A percentile compares a stretch with the other conserved stretches of the same genome.
Evolutionary conservation across 2,888 invertebrate species (phyloP).

Genomic region (Napeogenes sylphis): DNA sequence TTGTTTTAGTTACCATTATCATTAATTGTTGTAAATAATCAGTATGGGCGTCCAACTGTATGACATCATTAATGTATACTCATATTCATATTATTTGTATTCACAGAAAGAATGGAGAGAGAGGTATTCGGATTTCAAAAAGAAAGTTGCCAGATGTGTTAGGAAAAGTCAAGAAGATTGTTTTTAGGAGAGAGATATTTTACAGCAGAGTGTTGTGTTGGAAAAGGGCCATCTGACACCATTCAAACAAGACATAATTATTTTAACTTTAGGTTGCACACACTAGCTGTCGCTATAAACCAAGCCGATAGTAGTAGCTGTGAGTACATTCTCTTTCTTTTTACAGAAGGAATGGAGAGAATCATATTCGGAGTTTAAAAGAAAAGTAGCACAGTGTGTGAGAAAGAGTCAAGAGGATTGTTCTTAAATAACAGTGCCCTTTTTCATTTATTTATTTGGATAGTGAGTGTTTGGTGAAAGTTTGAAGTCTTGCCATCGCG

Average conservation of each 20-base stretch:
- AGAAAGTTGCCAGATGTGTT: constrained; percentile 98
- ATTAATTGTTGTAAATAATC: neutral
- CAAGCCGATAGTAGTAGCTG: constrained; percentile 71
- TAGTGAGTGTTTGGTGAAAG: constrained; percentile 73
- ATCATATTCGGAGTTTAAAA: constrained; percentile 97
- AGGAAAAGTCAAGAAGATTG: constrained; percentile 99
- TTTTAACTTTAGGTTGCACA: constrained; percentile 47
- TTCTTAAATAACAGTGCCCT: constrained; percentile 85
- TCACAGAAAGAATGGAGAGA: constrained; percentile 99
- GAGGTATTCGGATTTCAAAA: constrained; percentile 97
- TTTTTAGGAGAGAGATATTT: constrained; percentile 82
- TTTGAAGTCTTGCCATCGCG: constrained; percentile 46
- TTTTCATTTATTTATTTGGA: constrained; percentile 69
- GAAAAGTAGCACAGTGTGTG: constrained; percentile 98
- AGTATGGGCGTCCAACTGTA: neutral
- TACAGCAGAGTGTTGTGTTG: constrained; percentile 58
- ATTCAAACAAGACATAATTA: constrained; percentile 38
- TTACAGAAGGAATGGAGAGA: constrained; percentile 99
- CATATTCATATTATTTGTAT: constrained; percentile 48
- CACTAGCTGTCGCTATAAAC: constrained; percentile 40
- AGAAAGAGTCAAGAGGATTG: constrained; percentile 99
- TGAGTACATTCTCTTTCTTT: constrained; percentile 73
- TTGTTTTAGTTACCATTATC: neutral
- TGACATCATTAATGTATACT: constrained; percentile 19
- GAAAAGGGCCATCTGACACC: constrained; percentile 64